Evolutionary conservation across 1,140 invertebrate species (phyloP), one percentile per base, ranked within the genome.

Genomic region (Apis cerana): DNA sequence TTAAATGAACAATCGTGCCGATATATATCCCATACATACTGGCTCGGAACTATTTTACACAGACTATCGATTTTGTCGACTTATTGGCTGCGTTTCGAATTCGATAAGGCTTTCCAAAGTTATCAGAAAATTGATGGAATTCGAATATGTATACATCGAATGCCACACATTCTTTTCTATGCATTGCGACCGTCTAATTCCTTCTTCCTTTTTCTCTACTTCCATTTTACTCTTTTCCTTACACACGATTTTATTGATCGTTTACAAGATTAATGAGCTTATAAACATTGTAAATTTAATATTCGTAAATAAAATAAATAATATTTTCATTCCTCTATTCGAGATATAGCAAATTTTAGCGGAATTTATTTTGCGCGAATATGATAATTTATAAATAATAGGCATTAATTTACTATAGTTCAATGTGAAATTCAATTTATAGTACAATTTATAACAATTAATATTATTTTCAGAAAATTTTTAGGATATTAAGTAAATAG

Each of bases 21-120:
- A 1, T 48, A 19, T 10, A 67, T 21, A 67, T 62, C 23, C 17
- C 27, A 52, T 48, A 64, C 21, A 19, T 65, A 62, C 19, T 50
- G 58, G 10, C 21, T 23, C 33, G 72, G 71, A 65, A 58, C 78
- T 82, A 85, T 85, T 82, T 86, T 82, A 78, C 84, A 82, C 84
- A 62, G 72, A 52, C 81, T 79, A 61, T n/a, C 58, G 84, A 77
- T 82, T 58, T 58, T 43, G 54, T 69, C 79, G 79, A 85, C 75
- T 85, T 85, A 82, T 86, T 74, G 74, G 72, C 67, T 64, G 50
- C 68, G 64, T 58, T 43, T 76, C 58, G 56, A 50, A 62, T 61
- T 54, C 75, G 85, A 85, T 82, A 79, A 87, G 80, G 59, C 78
- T 27, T 72, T 27, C 56, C 50, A 70, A 58, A n/a, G 79, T 78